Base-by-base conservation (phyloP, 2,797 vertebrate genomes). In the Girardinus metallicus region DNA sequence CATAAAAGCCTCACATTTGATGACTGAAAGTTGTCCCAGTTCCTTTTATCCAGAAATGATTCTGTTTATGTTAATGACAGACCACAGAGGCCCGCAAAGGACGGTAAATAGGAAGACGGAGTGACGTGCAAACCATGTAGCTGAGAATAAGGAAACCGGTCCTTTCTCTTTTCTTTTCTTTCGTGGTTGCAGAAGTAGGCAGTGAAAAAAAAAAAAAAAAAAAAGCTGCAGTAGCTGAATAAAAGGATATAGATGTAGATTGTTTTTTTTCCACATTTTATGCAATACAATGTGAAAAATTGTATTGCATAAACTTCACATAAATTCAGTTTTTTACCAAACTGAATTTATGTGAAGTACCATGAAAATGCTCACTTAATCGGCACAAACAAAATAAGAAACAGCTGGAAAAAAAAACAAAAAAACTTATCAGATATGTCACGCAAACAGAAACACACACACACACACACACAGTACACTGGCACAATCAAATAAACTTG, bases 21-120 rank as follows among this genome's bases (percentile, higher is more conserved):
- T 77, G 10, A 72, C 23, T 0, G 70, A 47, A 74, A 72, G 18
- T 7, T 57, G 79, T 31, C 49, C 68, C 36, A 73, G n/a, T 83
- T 87, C 49, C 51, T 47, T 51, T 66, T 62, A 39, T 55, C 39
- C 39, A 62, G 71, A 51, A 77, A 29, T 39, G 55, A 78, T 82
- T 87, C 36, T 53, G 34, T 53, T 81, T 71, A 47, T 49, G 18
- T 12, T 34, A 74, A 31, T 44, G 51, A 68, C 34, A 46, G 43
- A 36, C 8, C 7, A 43, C 44, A 83, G 29, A 29, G 62, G 26
- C 3, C 66, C 2, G 10, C 41, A 47, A 51, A 51, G 12, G 11
- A 74, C 10, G 21, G 23, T 47, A 55, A 15, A 60, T 43, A 36
- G 64, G 4, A 21, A 62, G n/a, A 36, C 31, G 26, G 5, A 73